Conservation (phyloP, 92 coral and sea anemone species). For the Blastomussa wellsi region DNA sequence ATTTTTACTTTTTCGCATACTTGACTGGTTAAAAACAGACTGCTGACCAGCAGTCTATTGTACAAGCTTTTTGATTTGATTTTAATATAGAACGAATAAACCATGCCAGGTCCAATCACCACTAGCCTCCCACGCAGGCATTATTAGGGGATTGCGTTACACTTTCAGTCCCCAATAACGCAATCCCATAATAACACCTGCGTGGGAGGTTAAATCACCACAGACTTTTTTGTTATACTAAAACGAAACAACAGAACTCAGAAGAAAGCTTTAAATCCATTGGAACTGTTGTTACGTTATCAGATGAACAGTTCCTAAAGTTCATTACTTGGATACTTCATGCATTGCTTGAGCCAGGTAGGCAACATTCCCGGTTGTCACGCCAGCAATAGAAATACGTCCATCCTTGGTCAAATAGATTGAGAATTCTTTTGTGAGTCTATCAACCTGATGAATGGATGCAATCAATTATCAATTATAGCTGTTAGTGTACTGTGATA, state of each 20-base stretch:
- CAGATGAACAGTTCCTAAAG: not conserved
- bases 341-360: constrained; percentile 93
- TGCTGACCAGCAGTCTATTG: no score
- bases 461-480: not conserved
- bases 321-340: constrained; percentile 77
- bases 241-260: not conserved
- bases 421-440: constrained; percentile 89
- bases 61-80: no score
- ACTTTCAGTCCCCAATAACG: no score
- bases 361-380: constrained; percentile 82
- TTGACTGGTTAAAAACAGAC: no score
- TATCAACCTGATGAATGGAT: constrained; percentile 67
- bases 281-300: not conserved
- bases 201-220: not conserved
- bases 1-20: no score
- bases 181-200: no score
- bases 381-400: constrained; percentile 95
- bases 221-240: not conserved
- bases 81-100: no score
- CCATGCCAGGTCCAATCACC: no score
- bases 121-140: no score
- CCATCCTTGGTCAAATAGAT: constrained; percentile 97
- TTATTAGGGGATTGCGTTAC: no score
- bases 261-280: not conserved
- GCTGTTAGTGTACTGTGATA: not conserved